A percentile compares a stretch with the other conserved stretches of the same genome.
phyloP scores from a whole-genome alignment of 2,888 invertebrate species.

The Chrysotoxum bicinctum region DNA sequence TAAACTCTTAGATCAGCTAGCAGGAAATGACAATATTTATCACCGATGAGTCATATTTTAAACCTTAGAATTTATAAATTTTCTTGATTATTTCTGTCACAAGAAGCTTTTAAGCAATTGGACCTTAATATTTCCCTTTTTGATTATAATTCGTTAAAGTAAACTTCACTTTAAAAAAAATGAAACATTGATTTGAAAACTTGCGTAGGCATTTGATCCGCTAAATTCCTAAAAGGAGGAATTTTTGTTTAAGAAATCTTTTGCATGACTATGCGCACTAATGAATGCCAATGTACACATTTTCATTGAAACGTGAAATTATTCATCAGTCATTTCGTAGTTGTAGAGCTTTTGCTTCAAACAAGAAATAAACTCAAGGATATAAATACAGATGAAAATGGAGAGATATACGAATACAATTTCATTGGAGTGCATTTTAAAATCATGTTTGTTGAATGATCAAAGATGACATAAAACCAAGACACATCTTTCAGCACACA shows the following conservation, averaged over 20 bases:
- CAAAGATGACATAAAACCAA: slow-evolving; percentile 17
- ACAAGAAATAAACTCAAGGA: slow-evolving; percentile 6
- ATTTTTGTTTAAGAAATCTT: neutral
- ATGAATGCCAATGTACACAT: slow-evolving; percentile 2
- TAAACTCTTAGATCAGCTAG: too few relatives aligned
- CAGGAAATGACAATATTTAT: too few relatives aligned
- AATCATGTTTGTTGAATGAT: slow-evolving; percentile 45
- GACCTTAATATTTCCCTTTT: too few relatives aligned
- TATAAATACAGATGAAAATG: neutral
- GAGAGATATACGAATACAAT: neutral
- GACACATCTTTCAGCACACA: neutral
- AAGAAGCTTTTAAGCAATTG: too few relatives aligned
- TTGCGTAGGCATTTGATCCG: neutral
- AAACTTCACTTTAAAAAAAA: too few relatives aligned
- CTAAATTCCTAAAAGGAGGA: neutral
- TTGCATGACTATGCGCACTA: slow-evolving; percentile 19
- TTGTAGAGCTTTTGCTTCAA: neutral
- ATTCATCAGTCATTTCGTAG: slow-evolving; percentile 4
- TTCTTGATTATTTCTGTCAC: too few relatives aligned
- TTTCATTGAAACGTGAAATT: slow-evolving; percentile 24
- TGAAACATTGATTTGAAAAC: neutral
- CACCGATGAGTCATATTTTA: too few relatives aligned
- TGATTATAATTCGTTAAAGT: too few relatives aligned
- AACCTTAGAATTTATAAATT: too few relatives aligned
- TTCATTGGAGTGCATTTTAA: slow-evolving; percentile 51